phyloP scores from a whole-genome alignment of 2,113 vertebrate genomes.

The Podiceps cristatus region DNA sequence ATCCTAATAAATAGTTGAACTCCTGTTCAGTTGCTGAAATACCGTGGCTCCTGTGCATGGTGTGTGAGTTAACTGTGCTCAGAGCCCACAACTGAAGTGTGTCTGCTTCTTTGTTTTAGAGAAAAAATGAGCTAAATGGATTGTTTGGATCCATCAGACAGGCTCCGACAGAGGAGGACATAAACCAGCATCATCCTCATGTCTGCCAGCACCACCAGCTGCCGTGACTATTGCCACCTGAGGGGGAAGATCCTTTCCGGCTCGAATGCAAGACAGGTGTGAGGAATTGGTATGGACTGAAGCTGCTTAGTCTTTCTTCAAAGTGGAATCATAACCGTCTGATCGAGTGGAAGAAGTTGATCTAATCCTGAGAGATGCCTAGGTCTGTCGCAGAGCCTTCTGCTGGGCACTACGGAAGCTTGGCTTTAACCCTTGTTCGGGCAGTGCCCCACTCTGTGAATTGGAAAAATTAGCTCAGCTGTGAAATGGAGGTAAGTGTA shows the following conservation, averaged over 20 bases:
- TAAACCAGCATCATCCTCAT: neutral
- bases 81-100: neutral
- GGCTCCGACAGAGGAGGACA: neutral
- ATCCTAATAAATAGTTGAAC: neutral
- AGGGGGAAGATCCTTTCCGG: neutral
- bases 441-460: fast-evolving
- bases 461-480: neutral
- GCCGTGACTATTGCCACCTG: neutral
- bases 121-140: neutral
- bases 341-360: neutral
- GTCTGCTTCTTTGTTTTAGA: neutral
- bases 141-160: neutral
- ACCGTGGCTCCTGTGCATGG: neutral
- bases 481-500: neutral
- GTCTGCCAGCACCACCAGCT: neutral
- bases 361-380: neutral
- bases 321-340: neutral
- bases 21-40: neutral
- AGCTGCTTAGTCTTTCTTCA: neutral
- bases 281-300: neutral
- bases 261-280: fast-evolving
- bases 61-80: neutral
- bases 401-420: neutral
- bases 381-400: neutral
- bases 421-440: neutral